Percentiles rank a stretch among this genome's conserved stretches.
Conservation (phyloP, 2,888 invertebrate genomes). For the Zygaena filipendulae region DNA sequence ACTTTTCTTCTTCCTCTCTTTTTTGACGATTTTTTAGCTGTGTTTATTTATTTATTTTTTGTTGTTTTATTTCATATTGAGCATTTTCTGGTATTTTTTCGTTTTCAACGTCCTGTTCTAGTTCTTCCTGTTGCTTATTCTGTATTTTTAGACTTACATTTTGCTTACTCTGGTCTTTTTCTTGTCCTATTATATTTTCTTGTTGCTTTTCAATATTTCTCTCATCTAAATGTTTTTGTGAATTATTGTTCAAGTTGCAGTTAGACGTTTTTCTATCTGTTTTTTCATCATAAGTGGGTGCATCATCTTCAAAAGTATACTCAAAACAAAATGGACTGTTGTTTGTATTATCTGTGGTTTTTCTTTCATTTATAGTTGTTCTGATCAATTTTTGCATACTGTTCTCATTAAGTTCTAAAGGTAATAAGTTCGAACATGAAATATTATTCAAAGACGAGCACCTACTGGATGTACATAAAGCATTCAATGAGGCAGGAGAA, state of each 20-base stretch:
- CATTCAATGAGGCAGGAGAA: conserved; percentile 3
- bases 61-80: conserved; percentile 1
- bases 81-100: too few relatives aligned
- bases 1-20: conserved; percentile 1
- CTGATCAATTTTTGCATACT: conserved; percentile 12
- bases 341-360: conserved; percentile 4
- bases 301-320: conserved; percentile 4
- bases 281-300: neutral
- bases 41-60: conserved; percentile 1
- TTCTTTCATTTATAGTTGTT: conserved; percentile 9
- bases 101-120: too few relatives aligned
- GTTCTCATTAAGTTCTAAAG: conserved; percentile 11
- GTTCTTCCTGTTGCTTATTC: too few relatives aligned
- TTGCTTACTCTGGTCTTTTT: conserved; percentile 2
- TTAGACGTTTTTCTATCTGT: too few relatives aligned
- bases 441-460: conserved; percentile 13
- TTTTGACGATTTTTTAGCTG: too few relatives aligned
- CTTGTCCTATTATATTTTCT: neutral
- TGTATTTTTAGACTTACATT: too few relatives aligned
- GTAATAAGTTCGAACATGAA: conserved; percentile 12
- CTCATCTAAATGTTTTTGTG: too few relatives aligned
- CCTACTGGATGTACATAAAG: conserved; percentile 10
- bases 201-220: conserved; percentile 2
- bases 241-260: neutral
- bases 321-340: conserved; percentile 1